Percentiles rank a stretch among this genome's conserved stretches.
Evolutionary conservation across 2,113 vertebrate genomes (phyloP).

Genomic region (Geothlypis trichas): DNA sequence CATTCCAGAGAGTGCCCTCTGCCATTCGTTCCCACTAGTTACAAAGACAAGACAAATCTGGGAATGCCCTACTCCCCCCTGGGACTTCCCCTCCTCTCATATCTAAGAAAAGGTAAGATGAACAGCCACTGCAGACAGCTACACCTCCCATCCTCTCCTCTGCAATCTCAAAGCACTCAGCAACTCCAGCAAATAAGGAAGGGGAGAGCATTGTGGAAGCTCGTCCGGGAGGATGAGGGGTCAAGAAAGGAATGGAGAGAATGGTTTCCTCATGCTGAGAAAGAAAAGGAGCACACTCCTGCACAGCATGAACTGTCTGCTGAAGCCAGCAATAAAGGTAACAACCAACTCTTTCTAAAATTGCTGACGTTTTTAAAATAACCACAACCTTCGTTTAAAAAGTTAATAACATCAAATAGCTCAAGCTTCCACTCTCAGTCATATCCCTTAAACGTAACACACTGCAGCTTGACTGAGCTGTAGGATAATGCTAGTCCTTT

Average conservation of each 20-base stretch:
- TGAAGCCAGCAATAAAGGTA: not conserved
- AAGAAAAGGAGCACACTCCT: not conserved
- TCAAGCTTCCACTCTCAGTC: not conserved
- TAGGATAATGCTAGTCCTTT: not conserved
- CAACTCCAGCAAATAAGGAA: not conserved
- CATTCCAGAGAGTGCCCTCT: not conserved
- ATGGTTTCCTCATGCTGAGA: not conserved
- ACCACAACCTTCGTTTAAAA: not conserved
- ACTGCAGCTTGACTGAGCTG: not conserved
- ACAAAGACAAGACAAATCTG: not conserved
- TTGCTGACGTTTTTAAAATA: not conserved
- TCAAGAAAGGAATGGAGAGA: not conserved
- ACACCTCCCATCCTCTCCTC: not conserved
- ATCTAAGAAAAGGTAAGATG: not conserved
- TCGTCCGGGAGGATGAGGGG: not conserved
- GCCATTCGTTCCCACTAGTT: not conserved
- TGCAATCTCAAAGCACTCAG: not conserved
- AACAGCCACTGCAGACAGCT: not conserved
- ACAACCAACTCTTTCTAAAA: not conserved
- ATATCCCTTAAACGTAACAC: not conserved
- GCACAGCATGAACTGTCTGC: not conserved
- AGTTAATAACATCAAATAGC: slow-evolving; percentile 15
- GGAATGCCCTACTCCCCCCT: not conserved
- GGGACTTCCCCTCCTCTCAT: not conserved
- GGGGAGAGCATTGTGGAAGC: not conserved